phyloP scores from a whole-genome alignment of 1,140 invertebrate genomes.

The Wiebesia pumilae region DNA sequence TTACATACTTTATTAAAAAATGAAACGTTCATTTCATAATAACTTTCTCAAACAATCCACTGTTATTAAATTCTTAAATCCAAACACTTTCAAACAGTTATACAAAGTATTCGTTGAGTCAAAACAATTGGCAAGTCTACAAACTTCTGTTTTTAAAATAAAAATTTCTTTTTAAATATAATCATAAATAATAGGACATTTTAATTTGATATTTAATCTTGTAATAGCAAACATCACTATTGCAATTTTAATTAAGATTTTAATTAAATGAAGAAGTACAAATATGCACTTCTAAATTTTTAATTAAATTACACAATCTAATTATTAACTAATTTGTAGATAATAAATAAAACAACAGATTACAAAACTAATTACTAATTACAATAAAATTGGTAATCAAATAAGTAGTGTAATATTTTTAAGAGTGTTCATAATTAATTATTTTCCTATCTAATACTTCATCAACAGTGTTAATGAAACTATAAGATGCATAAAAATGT shows the following conservation, averaged over 20 bases:
- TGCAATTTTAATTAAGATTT: no score
- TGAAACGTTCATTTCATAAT: slow-evolving; percentile 19
- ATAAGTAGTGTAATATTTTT: slow-evolving; percentile 38
- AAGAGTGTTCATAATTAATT: slow-evolving; percentile 43
- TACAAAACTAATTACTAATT: slow-evolving; percentile 42
- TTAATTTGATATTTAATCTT: slow-evolving; percentile 15
- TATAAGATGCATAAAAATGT: slow-evolving; percentile 38
- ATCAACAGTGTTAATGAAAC: slow-evolving; percentile 27
- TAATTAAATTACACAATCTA: slow-evolving; percentile 22
- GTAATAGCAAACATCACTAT: neutral
- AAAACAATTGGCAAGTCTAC: slow-evolving; percentile 26
- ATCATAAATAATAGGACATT: slow-evolving; percentile 24
- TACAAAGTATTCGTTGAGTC: slow-evolving; percentile 17
- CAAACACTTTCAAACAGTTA: slow-evolving; percentile 6
- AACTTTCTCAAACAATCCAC: slow-evolving; percentile 30
- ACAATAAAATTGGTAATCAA: slow-evolving; percentile 41
- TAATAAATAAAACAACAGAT: slow-evolving; percentile 22
- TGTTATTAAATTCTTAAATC: slow-evolving; percentile 24
- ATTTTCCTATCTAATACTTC: slow-evolving; percentile 51
- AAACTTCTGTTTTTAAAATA: slow-evolving; percentile 21
- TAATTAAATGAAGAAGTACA: neutral
- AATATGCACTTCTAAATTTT: slow-evolving; percentile 6
- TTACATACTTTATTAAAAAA: slow-evolving; percentile 39
- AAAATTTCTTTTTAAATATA: slow-evolving; percentile 20
- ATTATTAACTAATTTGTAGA: slow-evolving; percentile 46